phyloP scores from a whole-genome alignment of 2,888 invertebrate species.

The Nemoura dubitans region DNA sequence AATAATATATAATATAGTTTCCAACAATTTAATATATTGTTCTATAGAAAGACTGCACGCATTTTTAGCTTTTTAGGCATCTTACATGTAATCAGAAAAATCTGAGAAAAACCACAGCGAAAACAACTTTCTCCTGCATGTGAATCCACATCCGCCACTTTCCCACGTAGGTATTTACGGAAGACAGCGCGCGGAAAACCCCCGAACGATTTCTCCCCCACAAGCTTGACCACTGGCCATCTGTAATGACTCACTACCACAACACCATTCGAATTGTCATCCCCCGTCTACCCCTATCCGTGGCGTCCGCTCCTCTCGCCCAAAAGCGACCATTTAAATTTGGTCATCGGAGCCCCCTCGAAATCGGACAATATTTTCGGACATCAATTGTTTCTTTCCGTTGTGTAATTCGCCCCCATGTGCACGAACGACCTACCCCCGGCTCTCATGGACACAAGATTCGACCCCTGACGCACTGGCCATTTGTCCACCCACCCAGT shows the following conservation, averaged over 20 bases:
- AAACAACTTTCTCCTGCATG: not conserved
- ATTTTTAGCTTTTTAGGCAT: no score
- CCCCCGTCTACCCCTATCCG: not conserved
- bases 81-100: no score
- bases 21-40: no score
- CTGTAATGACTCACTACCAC: not conserved
- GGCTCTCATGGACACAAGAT: not conserved
- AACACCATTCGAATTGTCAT: not conserved
- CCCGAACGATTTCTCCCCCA: no score
- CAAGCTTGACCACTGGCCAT: not conserved
- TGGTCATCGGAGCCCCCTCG: not conserved
- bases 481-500: not conserved
- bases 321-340: not conserved
- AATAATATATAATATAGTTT: no score
- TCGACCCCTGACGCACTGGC: not conserved
- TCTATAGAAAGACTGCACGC: no score
- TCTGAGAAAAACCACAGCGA: no score
- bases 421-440: not conserved
- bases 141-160: not conserved
- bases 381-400: constrained; percentile 3
- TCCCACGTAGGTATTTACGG: not conserved
- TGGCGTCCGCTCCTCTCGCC: no score
- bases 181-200: no score
- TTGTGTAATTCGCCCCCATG: constrained; percentile 9
- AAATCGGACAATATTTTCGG: constrained; percentile 12